A percentile compares a stretch with the other conserved stretches of the same genome.
Evolutionary conservation across 2,888 invertebrate genomes (phyloP).

Genomic region (Nipponacmea schrenckii): DNA sequence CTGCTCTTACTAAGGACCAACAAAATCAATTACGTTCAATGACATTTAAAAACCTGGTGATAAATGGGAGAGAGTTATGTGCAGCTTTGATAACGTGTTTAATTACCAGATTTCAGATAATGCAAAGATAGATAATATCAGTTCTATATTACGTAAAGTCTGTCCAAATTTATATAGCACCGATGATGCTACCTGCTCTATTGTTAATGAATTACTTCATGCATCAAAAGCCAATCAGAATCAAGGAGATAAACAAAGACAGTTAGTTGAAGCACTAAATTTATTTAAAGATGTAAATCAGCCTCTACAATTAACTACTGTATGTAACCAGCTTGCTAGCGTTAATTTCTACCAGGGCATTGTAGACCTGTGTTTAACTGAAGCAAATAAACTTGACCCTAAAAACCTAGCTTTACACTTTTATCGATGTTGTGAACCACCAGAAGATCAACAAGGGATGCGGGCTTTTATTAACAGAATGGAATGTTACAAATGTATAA

Average conservation of each 20-base stretch:
- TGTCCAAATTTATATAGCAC: slow-evolving; percentile 93
- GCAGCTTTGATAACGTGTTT: slow-evolving; percentile 83
- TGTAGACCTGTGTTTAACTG: slow-evolving; percentile 85
- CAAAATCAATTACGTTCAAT: slow-evolving; percentile 73
- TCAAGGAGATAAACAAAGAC: slow-evolving; percentile 79
- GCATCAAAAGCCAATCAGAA: slow-evolving; percentile 78
- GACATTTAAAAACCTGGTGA: slow-evolving; percentile 79
- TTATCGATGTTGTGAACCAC: slow-evolving; percentile 84
- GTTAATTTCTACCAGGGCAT: slow-evolving; percentile 85
- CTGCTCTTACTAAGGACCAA: slow-evolving; percentile 69
- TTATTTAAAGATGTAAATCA: slow-evolving; percentile 90
- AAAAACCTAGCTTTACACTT: slow-evolving; percentile 86
- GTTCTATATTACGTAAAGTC: slow-evolving; percentile 84
- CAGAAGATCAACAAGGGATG: slow-evolving; percentile 85
- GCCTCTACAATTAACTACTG: slow-evolving; percentile 83
- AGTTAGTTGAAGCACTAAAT: slow-evolving; percentile 79
- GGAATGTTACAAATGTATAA: slow-evolving; percentile 89
- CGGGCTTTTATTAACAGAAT: slow-evolving; percentile 75
- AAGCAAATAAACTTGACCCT: slow-evolving; percentile 88
- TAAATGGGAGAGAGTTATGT: slow-evolving; percentile 79
- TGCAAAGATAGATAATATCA: slow-evolving; percentile 92
- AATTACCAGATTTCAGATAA: slow-evolving; percentile 92
- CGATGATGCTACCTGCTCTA: slow-evolving; percentile 96
- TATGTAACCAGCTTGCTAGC: slow-evolving; percentile 85
- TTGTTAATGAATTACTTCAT: slow-evolving; percentile 90